Evolutionary conservation across 2,888 invertebrate genomes (phyloP).

Genomic region (Cheilosia soror): DNA sequence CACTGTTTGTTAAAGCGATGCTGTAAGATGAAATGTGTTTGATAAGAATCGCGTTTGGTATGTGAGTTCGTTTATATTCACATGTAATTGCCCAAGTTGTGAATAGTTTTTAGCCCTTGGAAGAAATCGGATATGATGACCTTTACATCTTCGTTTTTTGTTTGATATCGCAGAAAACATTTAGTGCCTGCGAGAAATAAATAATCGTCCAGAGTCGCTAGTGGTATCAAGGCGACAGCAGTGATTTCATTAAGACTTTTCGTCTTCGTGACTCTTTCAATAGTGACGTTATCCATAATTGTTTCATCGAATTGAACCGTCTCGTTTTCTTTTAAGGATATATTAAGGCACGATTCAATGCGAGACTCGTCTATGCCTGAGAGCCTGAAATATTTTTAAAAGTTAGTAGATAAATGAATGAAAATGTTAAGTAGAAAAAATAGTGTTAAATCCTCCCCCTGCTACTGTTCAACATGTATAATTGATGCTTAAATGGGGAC

Average conservation of each 20-base stretch:
- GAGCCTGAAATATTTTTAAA: slow-evolving; percentile 74
- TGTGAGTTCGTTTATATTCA: slow-evolving; percentile 74
- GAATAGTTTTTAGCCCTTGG: slow-evolving; percentile 80
- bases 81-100: slow-evolving; percentile 81
- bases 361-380: slow-evolving; percentile 80
- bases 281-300: slow-evolving; percentile 78
- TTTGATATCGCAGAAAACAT: slow-evolving; percentile 77
- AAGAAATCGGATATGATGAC: slow-evolving; percentile 78
- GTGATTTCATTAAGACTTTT: slow-evolving; percentile 76
- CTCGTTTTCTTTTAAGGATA: slow-evolving; percentile 80
- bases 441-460: too few relatives aligned
- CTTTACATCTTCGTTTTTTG: slow-evolving; percentile 70
- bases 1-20: slow-evolving; percentile 80
- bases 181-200: slow-evolving; percentile 54
- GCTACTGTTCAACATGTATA: too few relatives aligned
- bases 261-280: slow-evolving; percentile 77
- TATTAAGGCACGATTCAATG: slow-evolving; percentile 78
- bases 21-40: slow-evolving; percentile 73
- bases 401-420: neutral
- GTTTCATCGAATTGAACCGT: slow-evolving; percentile 77
- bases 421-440: too few relatives aligned
- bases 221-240: slow-evolving; percentile 72
- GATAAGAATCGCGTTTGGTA: neutral
- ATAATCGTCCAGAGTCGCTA: slow-evolving; percentile 23
- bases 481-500: too few relatives aligned